Evolutionary conservation across 2,888 invertebrate species (phyloP).

Genomic region (Rhynchonema sp.): DNA sequence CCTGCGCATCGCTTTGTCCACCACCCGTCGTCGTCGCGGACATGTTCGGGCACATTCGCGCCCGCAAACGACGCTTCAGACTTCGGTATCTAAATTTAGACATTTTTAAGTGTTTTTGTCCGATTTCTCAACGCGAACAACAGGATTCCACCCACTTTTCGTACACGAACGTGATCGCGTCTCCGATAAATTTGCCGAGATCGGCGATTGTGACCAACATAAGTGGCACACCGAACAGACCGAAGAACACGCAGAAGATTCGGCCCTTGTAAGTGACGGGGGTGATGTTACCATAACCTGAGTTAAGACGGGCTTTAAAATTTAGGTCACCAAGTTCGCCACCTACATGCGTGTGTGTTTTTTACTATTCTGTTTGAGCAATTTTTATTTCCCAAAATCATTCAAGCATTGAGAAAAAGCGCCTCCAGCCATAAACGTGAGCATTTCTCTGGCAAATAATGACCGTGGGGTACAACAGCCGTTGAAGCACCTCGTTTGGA

Average conservation of each 20-base stretch:
- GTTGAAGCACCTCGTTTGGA: too few relatives aligned
- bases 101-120: too few relatives aligned
- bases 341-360: too few relatives aligned
- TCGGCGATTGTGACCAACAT: slow-evolving; percentile 9
- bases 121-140: too few relatives aligned
- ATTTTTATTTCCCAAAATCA: background rate
- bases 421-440: too few relatives aligned
- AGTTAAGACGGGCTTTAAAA: background rate
- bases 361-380: background rate
- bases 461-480: too few relatives aligned
- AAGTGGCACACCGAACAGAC: slow-evolving; percentile 8
- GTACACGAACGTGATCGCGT: slow-evolving; percentile 1
- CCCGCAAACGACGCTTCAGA: background rate
- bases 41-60: background rate
- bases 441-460: too few relatives aligned
- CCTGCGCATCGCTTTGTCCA: background rate
- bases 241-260: slow-evolving; percentile 6
- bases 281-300: slow-evolving; percentile 8
- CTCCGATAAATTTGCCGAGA: slow-evolving; percentile 9
- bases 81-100: too few relatives aligned
- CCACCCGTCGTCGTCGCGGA: too few relatives aligned
- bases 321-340: background rate
- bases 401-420: too few relatives aligned
- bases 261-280: slow-evolving; percentile 6
- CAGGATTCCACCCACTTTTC: too few relatives aligned